Base-by-base conservation (phyloP, 2,113 vertebrate species). In the Phaethon lepturus region DNA sequence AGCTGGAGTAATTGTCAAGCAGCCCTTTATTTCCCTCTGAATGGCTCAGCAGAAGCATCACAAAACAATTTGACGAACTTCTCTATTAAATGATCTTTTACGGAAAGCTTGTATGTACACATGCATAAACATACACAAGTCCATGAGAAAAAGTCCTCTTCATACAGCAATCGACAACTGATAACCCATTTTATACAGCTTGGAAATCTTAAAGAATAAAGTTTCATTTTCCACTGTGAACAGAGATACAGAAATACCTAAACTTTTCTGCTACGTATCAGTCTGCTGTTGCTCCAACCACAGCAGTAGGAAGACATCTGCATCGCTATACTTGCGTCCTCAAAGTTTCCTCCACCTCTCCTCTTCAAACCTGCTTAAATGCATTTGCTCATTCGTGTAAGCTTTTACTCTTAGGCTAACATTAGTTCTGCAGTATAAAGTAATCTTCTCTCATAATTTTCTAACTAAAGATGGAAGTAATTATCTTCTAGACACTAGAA, bases 1-100 rank as follows among this genome's bases (percentile, higher is more conserved):
- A 40, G 28, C 5, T 69, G 62, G 10, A 89, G 42, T 60, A 78
- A 69, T 38, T 81, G 71, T 90, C 53, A 79, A 45, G 58, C 89
- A 93, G 94, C 80, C 80, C 84, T 91, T 96, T 74, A 44, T 82
- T 50, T 62, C 89, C 55, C 29, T 82, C 86, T 19, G 50, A 89
- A 85, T 74, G 95, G 93, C 93, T 94, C 93, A 95, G 91, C 69
- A 82, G 58, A 91, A 94, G 93, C 89, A 91, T 79, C 81, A 81
- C 53, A 62, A 75, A 95, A 63, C 14, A 20, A 67, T 53, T 84
- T 87, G 50, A 85, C 73, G 64, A 56, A 95, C 38, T 89, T 44
- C 25, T 76, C 44, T 53, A 58, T 60, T 73, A 91, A 66, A 55
- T 29, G 5, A 22, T 64, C 76, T 87, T 93, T 66, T 74, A 88